Evolutionary conservation across 2,888 invertebrate genomes (phyloP).

Genomic region (Scaptomyza tumidula): DNA sequence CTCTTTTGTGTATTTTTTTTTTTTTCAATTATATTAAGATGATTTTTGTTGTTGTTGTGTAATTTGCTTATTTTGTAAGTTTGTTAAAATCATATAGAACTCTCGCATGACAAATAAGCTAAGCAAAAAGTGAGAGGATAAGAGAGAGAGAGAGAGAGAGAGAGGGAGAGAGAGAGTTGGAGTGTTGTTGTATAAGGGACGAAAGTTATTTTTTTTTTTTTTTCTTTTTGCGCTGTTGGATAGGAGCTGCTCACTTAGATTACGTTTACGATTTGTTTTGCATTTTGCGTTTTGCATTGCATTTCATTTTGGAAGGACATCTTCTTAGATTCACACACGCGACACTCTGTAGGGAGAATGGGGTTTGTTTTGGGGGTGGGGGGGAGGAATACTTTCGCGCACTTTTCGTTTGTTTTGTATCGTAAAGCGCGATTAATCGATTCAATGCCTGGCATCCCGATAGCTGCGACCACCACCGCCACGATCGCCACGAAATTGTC

Average conservation of each 20-base stretch:
- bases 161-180: slow-evolving; percentile 49
- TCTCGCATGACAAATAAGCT: slow-evolving; percentile 51
- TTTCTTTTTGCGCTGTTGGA: slow-evolving; percentile 32
- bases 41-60: slow-evolving; percentile 35
- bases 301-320: slow-evolving; percentile 32
- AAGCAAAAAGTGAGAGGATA: slow-evolving; percentile 46
- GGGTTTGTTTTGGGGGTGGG: not conserved
- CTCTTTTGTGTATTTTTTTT: slow-evolving; percentile 67
- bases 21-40: slow-evolving; percentile 52
- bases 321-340: slow-evolving; percentile 41
- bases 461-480: slow-evolving; percentile 67
- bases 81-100: slow-evolving; percentile 50
- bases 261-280: slow-evolving; percentile 28
- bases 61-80: slow-evolving; percentile 64
- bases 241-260: slow-evolving; percentile 49
- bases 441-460: slow-evolving; percentile 68
- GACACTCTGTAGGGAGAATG: slow-evolving; percentile 39
- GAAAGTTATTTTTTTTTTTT: slow-evolving; percentile 10
- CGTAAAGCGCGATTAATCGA: not conserved
- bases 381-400: slow-evolving; percentile 31
- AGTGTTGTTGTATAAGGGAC: slow-evolving; percentile 54
- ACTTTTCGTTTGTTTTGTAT: slow-evolving; percentile 23
- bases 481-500: slow-evolving; percentile 85
- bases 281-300: slow-evolving; percentile 39
- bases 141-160: slow-evolving; percentile 18